phyloP scores from a whole-genome alignment of 2,113 vertebrate species.

The Microtus pennsylvanicus region DNA sequence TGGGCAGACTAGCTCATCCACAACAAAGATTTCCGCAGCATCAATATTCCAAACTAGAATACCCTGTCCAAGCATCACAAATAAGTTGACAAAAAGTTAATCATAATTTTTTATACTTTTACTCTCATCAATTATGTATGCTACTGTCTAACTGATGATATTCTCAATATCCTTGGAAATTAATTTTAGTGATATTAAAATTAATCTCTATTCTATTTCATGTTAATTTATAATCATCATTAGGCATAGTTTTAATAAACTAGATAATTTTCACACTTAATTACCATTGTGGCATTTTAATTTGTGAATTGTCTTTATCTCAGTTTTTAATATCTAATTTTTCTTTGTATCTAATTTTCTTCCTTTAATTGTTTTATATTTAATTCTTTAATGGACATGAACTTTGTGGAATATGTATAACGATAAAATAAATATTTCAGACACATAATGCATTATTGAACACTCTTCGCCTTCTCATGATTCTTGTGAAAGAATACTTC shows the following conservation, averaged over 20 bases:
- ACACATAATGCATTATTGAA: not conserved
- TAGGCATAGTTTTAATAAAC: conserved; percentile 20
- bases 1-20: not conserved
- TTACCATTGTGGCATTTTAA: conserved; percentile 21
- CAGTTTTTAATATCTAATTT: not conserved
- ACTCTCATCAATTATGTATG: not conserved
- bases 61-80: not conserved
- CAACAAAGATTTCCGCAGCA: not conserved
- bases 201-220: not conserved
- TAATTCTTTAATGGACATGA: conserved; percentile 1
- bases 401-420: not conserved
- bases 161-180: not conserved
- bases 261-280: not conserved
- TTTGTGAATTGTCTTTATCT: not conserved
- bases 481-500: not conserved
- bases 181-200: conserved; percentile 29
- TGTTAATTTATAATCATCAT: conserved; percentile 20
- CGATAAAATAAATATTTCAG: not conserved
- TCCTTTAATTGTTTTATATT: conserved; percentile 1
- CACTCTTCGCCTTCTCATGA: not conserved
- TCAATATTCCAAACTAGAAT: not conserved
- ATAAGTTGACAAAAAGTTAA: not conserved
- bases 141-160: not conserved
- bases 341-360: not conserved
- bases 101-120: not conserved